Base-by-base conservation (phyloP, 1,140 invertebrate genomes). In the Drosophila sp. region DNA sequence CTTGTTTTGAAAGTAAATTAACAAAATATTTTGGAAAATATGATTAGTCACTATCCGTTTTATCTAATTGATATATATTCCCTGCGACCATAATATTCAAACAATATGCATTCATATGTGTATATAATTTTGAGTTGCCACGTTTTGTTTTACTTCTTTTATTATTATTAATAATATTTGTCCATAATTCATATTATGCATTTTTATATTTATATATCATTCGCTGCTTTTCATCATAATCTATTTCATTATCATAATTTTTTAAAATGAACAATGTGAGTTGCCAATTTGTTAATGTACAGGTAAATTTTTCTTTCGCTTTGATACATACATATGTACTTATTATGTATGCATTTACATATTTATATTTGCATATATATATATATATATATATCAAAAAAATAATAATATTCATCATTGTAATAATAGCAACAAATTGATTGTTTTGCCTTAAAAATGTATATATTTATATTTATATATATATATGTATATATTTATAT, bases 271-370 rank as follows among this genome's bases (percentile, higher is more conserved):
- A 76, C 72, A 58, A 76, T 63, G 76, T 32, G 32, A 69, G 55
- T 74, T 55, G 72, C 73, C 73, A 69, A 76, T 76, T 60, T 73
- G 40, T 66, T 70, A 79, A 79, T 79, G 40, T 79, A 79, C 76
- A 79, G 8, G 60, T 72, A 32, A 79, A 79, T 72, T 79, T 79
- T 66, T 60, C 57, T 54, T 70, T 50, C 61, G 44, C 60, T 76
- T 75, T 27, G 44, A 50, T 50, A 47, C 44, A 47, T 47, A 47
- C 44, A 47, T 47, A 38, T 38, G 35, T 38, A 50, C 44, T 50
- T 7, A 44, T 38, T 4, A 8, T 44, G 4, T 23, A 58, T 41
- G 38, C 44, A 25, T 57, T 23, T 64, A 65, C 44, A 23, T 33
- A 11, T 61, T 4, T 44, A 44, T 38, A 3, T n/a, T 4, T 41